Evolutionary conservation across 2,888 invertebrate genomes (phyloP).

Genomic region (Sarcophaga rosellei): DNA sequence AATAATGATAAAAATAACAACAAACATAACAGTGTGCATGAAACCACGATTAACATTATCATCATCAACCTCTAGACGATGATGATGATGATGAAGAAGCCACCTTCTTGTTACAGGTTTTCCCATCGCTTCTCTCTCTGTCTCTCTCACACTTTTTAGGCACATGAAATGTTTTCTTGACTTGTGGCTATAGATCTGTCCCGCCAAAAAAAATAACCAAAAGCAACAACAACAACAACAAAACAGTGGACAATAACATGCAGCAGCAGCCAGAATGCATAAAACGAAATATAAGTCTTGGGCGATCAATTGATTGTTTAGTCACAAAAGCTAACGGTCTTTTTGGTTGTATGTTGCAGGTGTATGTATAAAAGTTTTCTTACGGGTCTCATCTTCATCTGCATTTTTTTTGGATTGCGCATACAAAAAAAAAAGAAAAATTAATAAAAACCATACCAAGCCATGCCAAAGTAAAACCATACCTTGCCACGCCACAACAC

Average conservation of each 20-base stretch:
- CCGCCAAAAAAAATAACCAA: conserved; percentile 43
- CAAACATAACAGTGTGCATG: conserved; percentile 21
- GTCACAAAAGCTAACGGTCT: conserved; percentile 68
- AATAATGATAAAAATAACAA: conserved; percentile 6
- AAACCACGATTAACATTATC: conserved; percentile 26
- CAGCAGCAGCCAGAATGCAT: conserved; percentile 25
- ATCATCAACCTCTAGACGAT: conserved; percentile 1
- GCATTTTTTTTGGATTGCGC: conserved; percentile 63
- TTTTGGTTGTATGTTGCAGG: conserved; percentile 54
- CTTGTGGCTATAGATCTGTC: conserved; percentile 64
- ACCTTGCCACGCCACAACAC: conserved; percentile 61
- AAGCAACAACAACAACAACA: too few relatives aligned
- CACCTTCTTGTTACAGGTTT: conserved; percentile 66
- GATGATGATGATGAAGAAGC: conserved; percentile 61
- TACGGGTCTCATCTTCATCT: conserved; percentile 67
- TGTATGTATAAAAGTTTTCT: conserved; percentile 38
- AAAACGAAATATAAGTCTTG: conserved; percentile 56
- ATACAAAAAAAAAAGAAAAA: conserved; percentile 33
- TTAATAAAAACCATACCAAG: conserved; percentile 33
- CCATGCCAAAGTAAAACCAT: conserved; percentile 41
- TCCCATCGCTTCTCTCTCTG: background rate
- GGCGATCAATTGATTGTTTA: conserved; percentile 69
- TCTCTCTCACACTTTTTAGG: background rate
- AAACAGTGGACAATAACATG: conserved; percentile 61
- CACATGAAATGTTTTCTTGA: too few relatives aligned